Evolutionary conservation across 2,113 vertebrate genomes (phyloP).

Genomic region (Phoxinus phoxinus): DNA sequence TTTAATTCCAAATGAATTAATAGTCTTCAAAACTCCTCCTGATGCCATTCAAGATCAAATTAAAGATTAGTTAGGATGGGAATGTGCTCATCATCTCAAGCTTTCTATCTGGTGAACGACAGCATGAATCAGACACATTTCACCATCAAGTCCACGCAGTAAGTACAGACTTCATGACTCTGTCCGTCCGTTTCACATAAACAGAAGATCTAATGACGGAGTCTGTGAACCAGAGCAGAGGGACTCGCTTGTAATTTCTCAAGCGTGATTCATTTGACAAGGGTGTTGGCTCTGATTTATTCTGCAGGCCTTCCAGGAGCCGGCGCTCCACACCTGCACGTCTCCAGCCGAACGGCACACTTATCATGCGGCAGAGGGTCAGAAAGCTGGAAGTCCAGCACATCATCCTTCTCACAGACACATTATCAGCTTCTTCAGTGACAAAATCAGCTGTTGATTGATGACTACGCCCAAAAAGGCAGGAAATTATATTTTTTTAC

Average conservation of each 20-base stretch:
- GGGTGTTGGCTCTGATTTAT: constrained; percentile 39
- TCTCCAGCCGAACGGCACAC: background rate
- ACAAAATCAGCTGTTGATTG: constrained; percentile 17
- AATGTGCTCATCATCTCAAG: background rate
- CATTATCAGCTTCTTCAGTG: background rate
- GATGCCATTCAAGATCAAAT: background rate
- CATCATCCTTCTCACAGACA: background rate
- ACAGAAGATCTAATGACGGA: constrained; percentile 1
- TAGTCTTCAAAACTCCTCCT: background rate
- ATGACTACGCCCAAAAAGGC: constrained; percentile 3
- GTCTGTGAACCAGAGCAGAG: background rate
- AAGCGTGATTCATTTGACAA: constrained; percentile 18
- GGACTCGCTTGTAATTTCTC: background rate
- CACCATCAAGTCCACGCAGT: no score
- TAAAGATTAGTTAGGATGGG: background rate
- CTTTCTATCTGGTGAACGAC: background rate
- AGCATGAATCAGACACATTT: background rate
- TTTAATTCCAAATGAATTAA: constrained; percentile 14
- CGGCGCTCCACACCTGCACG: constrained; percentile 4
- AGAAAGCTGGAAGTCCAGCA: constrained; percentile 21
- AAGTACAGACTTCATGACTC: background rate
- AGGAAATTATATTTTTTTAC: background rate
- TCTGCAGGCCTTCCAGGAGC: constrained; percentile 2
- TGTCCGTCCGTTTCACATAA: background rate
- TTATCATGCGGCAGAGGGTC: constrained; percentile 1